Base-by-base conservation (phyloP, 2,888 invertebrate species). In the Aplocera efformata region DNA sequence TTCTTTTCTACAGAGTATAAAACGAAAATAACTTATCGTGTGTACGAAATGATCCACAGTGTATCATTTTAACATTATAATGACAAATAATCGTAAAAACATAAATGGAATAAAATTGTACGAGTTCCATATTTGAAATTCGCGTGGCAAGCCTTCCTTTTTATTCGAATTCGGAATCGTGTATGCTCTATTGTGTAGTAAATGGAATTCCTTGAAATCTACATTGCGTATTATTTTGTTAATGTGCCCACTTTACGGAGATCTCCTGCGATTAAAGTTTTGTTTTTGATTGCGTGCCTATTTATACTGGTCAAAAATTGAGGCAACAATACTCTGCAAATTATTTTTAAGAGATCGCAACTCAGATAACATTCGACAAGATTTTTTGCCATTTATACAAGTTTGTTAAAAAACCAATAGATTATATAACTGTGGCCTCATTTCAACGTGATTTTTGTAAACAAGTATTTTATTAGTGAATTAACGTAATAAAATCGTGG, bases 181-280 rank as follows among this genome's bases (percentile, higher is more conserved):
- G 77, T 84, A 76, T 80, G 79, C 79, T 82, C 80, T 82, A 84
- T 84, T 86, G 84, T 84, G 66, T 72, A 63, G 76, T 73, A 78
- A 85, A 82, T 82, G 75, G 76, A 80, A 82, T 80, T 79, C 76
- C 73, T 73, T 75, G 62, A 62, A 66, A 70, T 69, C 69, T 63
- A 64, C 63, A 62, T 76, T 76, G 67, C 73, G 66, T 67, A 61
- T 44, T 53, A 66, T 58, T 61, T 59, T 60, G 66, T 64, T 64
- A 63, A 60, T 53, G 60, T 54, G 54, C 41, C 71, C 72, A 72
- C 53, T 59, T 49, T 61, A 54, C 43, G 34, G 45, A 63, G 71
- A 61, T 45, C 71, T 50, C 40, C 45, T 46, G 42, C 42, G 30
- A 30, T 30, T 42, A 36, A 31, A 52, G 39, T 54, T 48, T 59